phyloP scores from a whole-genome alignment of 2,797 vertebrate species.

The Artibeus jamaicensis region DNA sequence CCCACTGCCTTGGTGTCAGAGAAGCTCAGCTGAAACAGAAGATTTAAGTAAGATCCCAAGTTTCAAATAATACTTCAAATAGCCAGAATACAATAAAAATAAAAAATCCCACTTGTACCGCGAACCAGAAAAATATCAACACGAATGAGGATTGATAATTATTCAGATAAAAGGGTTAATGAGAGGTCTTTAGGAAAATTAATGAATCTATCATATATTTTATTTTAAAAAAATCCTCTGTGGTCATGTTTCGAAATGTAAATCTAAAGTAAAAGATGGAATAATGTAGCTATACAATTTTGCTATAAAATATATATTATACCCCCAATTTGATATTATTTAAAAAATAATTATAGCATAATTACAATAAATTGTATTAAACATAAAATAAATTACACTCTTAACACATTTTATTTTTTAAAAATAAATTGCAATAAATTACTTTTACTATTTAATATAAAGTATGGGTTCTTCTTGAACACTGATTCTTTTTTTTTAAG shows the following conservation, averaged over 20 bases:
- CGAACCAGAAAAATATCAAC: neutral
- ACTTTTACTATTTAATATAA: slow-evolving; percentile 20
- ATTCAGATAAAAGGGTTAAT: slow-evolving; percentile 43
- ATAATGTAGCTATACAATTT: neutral
- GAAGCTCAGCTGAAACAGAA: neutral
- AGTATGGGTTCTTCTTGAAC: neutral
- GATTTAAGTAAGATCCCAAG: neutral
- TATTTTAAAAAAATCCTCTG: neutral
- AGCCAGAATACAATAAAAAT: neutral
- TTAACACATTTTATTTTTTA: neutral
- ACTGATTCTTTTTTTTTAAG: slow-evolving; percentile 22
- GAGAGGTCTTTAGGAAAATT: slow-evolving; percentile 4
- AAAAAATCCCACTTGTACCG: neutral
- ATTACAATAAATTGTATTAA: neutral
- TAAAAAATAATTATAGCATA: neutral
- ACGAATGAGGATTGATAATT: slow-evolving; percentile 7
- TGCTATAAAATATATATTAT: neutral
- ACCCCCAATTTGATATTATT: neutral
- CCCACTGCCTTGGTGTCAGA: neutral
- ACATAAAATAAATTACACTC: neutral
- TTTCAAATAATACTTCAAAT: neutral
- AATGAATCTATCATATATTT: neutral
- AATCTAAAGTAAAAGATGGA: neutral
- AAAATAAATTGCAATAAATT: slow-evolving; percentile 3
- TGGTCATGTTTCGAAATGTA: neutral